A percentile compares a stretch with the other conserved stretches of the same genome.
Conservation (phyloP, 2,113 vertebrate genomes). For the Formicarius rufipectus region DNA sequence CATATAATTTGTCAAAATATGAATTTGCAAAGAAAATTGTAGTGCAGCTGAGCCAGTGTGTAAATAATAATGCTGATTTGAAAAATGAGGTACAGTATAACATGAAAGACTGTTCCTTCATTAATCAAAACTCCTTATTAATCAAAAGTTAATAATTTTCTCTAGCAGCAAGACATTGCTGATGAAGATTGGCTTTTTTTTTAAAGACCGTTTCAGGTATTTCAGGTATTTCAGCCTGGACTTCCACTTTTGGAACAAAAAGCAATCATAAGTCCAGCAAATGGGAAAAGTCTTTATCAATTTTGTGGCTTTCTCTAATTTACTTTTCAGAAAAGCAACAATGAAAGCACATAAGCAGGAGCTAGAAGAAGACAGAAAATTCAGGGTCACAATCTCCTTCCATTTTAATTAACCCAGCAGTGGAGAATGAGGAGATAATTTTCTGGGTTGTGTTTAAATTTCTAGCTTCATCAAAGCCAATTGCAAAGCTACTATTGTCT, state of each 20-base stretch:
- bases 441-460: background rate
- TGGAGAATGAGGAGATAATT: background rate
- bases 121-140: constrained; percentile 54
- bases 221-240: background rate
- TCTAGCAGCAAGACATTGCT: background rate
- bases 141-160: background rate
- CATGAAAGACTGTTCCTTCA: constrained; percentile 15
- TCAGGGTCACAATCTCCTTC: background rate
- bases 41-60: constrained; percentile 58
- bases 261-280: background rate
- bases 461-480: background rate
- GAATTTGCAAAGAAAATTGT: constrained; percentile 57
- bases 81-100: constrained; percentile 39
- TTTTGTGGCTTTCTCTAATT: background rate
- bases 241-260: background rate
- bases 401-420: background rate
- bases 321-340: background rate
- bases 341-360: background rate
- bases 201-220: background rate
- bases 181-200: background rate
- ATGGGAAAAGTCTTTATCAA: background rate
- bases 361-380: background rate
- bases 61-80: constrained; percentile 47
- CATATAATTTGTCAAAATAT: constrained; percentile 65
- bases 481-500: background rate